A percentile compares a stretch with the other conserved stretches of the same genome.
These are phyloP conservation scores for Eudasyphora cyanicolor DNA, from an alignment of 2,888 invertebrate genomes.

Conservation along the genomic window DNA sequence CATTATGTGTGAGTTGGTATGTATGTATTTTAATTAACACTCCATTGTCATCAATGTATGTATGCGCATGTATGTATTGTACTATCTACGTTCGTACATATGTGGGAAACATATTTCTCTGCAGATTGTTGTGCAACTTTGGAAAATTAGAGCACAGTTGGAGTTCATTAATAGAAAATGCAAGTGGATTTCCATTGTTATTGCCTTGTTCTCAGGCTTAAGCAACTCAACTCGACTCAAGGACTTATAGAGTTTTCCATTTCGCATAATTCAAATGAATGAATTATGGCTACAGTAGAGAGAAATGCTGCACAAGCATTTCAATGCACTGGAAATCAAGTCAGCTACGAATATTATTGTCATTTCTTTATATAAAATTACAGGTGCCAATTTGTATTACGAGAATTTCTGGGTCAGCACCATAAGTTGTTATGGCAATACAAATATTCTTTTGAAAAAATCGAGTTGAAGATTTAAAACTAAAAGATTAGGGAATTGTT, in stretches of 20 bases:
- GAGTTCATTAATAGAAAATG: slow-evolving; percentile 32
- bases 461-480: no score
- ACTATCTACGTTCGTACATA: neutral
- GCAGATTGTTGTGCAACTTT: slow-evolving; percentile 35
- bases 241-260: neutral
- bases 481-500: no score
- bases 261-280: neutral
- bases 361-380: no score
- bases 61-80: neutral
- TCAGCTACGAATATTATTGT: no score
- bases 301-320: no score
- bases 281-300: no score
- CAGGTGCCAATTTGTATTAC: no score
- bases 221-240: neutral
- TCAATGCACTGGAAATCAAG: no score
- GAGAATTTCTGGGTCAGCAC: no score
- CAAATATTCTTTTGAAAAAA: no score
- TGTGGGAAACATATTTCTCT: neutral
- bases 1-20: neutral
- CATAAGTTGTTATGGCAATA: no score
- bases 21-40: slow-evolving; percentile 57
- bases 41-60: slow-evolving; percentile 42
- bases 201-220: slow-evolving; percentile 11
- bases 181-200: slow-evolving; percentile 43
- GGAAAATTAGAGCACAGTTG: slow-evolving; percentile 51